Evolutionary conservation across 2,888 invertebrate genomes (phyloP), one percentile per base, ranked within the genome.

Genomic region (Luperina nickerlii): DNA sequence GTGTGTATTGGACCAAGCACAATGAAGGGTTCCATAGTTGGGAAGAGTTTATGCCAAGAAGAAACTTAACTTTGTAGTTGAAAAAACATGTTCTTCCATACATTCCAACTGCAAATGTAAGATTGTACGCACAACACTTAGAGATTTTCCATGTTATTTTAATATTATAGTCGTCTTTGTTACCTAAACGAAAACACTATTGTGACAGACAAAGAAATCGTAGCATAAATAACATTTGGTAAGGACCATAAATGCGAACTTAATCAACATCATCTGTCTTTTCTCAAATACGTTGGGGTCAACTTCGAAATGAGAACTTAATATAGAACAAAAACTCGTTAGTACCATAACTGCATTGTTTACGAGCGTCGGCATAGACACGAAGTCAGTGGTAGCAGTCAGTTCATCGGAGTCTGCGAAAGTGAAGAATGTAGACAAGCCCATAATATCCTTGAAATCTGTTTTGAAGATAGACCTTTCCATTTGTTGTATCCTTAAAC

Each of bases 351-450:
- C 8, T 11, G 83, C 73, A 38, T 71, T 71, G 60, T 70, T 85
- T 11, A 67, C 51, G 2, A 88, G 80, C 3, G 88, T 87, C 24
- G 88, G 85, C 67, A 88, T 8, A 20, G 63, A 42, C 13, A 88
- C 65, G 5, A 81, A 74, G 24, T 87, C 83, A 18, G 79, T 82
- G 15, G 77, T 84, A 6, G 83, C 88, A 71, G 80, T 27, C 57
- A 89, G 73, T 72, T 89, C 89, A 74, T 86, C 79, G 11, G 81
- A 11, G 76, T 80, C 73, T 2, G 82, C 82, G 69, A 71, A 27
- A 9, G 78, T 57, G 81, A 85, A 69, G 77, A 87, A 78, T 57
- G 75, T 65, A 74, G 87, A 38, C 76, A 76, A 32, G 80, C 87
- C 48, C 80, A 73, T 66, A 57, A 18, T 85, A 84, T 45, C 74